Evolutionary conservation across 2,113 vertebrate genomes (phyloP).

Genomic region (Seriola rivoliana): DNA sequence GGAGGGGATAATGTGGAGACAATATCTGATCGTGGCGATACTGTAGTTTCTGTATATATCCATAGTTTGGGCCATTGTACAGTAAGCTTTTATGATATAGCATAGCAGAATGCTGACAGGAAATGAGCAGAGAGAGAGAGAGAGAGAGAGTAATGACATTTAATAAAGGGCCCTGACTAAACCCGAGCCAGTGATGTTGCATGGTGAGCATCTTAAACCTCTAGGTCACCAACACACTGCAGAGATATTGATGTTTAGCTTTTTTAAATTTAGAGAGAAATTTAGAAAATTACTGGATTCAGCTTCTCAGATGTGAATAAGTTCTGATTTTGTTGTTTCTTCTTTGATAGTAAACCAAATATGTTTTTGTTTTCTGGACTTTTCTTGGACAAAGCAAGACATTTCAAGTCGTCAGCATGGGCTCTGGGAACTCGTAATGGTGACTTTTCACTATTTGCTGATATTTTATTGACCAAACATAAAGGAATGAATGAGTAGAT

Average conservation of each 20-base stretch:
- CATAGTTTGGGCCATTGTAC: neutral
- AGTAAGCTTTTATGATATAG: neutral
- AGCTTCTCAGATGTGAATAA: too few relatives aligned
- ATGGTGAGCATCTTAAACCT: neutral
- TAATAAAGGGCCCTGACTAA: neutral
- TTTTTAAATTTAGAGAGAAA: neutral
- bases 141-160: neutral
- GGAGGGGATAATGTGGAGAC: neutral
- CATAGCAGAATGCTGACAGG: constrained; percentile 9
- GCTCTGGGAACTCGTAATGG: neutral
- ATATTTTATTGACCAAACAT: neutral
- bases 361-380: too few relatives aligned
- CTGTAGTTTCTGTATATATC: neutral
- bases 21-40: neutral
- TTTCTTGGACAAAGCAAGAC: neutral
- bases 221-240: neutral
- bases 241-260: neutral
- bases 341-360: too few relatives aligned
- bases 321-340: too few relatives aligned
- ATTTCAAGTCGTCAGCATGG: neutral
- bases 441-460: neutral
- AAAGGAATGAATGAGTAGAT: neutral
- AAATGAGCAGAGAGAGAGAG: neutral
- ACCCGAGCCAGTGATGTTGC: constrained; percentile 1
- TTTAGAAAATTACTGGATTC: too few relatives aligned